Base-by-base conservation (phyloP, 2,113 vertebrate species). In the Gopherus evgoodei region DNA sequence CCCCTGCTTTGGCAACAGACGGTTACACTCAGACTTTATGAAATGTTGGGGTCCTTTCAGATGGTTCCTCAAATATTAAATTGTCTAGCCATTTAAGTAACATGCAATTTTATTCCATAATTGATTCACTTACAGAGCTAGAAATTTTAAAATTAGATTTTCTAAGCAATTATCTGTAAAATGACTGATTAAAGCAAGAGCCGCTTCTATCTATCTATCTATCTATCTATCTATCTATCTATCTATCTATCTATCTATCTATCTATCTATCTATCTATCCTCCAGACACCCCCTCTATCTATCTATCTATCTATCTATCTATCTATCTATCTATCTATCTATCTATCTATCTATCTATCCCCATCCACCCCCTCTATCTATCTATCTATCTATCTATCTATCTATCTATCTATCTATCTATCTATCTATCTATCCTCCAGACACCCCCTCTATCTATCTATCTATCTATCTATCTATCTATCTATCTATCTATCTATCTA, bases 41-140 rank as follows among this genome's bases (percentile, higher is more conserved):
- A 91, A 91, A 53, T 27, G 11, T 5, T 11, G 22, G 83, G 54
- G 29, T 94, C 56, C 87, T 87, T 94, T 69, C 6, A 65, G 86
- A 49, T 42, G 0, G 4, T 29, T 90, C 83, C 86, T 87, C 86
- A 79, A 1, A 16, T 75, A 59, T 56, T 89, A 78, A 42, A 86
- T 84, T 93, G 76, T 35, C 0, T 0, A 87, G 29, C 54, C 21
- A 27, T n/a, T 75, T 81, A 85, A 92, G 52, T 90, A 93, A 92
- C 75, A 86, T 31, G 56, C 44, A 81, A 52, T 75, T 85, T 57
- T 93, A 76, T 54, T 95, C 81, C 47, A 87, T 88, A 59, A 83
- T 86, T 76, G n/a, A 69, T 94, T 93, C 82, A 88, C 81, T 93
- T 44, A 57, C 85, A 83, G 50, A 83, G 93, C 17, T 85, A 79